phyloP scores from a whole-genome alignment of 2,797 vertebrate genomes.

The Karalla daura region DNA sequence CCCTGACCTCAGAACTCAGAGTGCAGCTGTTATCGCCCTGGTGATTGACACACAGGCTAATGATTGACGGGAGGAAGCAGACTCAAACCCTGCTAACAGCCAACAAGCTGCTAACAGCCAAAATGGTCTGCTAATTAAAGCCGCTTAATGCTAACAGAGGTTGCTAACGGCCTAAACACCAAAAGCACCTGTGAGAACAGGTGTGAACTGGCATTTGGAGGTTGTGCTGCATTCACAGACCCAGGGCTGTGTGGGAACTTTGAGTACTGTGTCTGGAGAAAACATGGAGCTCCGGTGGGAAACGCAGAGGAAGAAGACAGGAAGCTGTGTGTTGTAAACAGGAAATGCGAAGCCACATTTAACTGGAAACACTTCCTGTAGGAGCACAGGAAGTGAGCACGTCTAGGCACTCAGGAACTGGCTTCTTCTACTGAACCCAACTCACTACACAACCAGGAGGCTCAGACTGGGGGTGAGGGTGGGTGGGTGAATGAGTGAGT shows the following conservation, averaged over 20 bases:
- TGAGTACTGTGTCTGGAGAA: neutral
- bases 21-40: too few relatives aligned
- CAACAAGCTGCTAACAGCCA: neutral
- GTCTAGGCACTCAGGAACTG: neutral
- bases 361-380: slow-evolving; percentile 19
- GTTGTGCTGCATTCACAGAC: neutral
- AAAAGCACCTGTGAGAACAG: too few relatives aligned
- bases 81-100: neutral
- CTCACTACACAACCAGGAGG: too few relatives aligned
- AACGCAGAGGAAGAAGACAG: slow-evolving; percentile 19
- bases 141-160: too few relatives aligned
- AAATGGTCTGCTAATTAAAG: neutral
- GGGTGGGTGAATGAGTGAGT: too few relatives aligned
- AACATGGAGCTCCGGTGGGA: neutral
- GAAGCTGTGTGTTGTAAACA: slow-evolving; percentile 17
- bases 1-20: too few relatives aligned
- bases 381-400: neutral
- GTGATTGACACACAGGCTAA: too few relatives aligned
- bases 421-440: too few relatives aligned
- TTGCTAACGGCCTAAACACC: too few relatives aligned
- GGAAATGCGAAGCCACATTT: slow-evolving; percentile 25
- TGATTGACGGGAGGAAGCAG: neutral
- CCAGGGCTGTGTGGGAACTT: neutral
- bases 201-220: neutral
- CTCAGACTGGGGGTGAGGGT: too few relatives aligned